Conservation (phyloP, 2,888 invertebrate species). For the Melanotus villosus region DNA sequence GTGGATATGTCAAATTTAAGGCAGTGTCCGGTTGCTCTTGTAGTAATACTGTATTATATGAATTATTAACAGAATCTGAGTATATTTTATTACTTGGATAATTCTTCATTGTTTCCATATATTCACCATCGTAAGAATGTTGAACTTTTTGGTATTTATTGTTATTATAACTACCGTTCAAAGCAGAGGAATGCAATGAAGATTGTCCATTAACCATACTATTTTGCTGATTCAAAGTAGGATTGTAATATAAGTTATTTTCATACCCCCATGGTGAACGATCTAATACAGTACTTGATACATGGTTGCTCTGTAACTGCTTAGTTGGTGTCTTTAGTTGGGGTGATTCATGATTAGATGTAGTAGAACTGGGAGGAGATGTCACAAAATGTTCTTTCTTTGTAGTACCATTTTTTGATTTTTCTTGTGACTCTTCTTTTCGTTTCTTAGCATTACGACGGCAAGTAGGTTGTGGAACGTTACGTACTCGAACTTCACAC, state of each 20-base stretch:
- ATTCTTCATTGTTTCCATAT: conserved; percentile 68
- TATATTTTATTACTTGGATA: conserved; percentile 20
- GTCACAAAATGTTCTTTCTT: conserved; percentile 56
- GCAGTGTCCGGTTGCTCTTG: conserved; percentile 53
- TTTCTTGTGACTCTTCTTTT: conserved; percentile 38
- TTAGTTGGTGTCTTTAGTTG: conserved; percentile 70
- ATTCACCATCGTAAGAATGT: not conserved
- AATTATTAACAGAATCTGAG: conserved; percentile 26
- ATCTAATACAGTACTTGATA: conserved; percentile 83
- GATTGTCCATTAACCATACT: conserved; percentile 27
- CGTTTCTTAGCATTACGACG: conserved; percentile 73
- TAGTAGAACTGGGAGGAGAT: conserved; percentile 49
- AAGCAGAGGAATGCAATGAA: conserved; percentile 22
- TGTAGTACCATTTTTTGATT: conserved; percentile 53
- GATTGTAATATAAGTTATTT: conserved; percentile 51
- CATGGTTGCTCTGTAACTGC: conserved; percentile 87
- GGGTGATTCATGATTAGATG: conserved; percentile 59
- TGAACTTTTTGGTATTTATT: conserved; percentile 59
- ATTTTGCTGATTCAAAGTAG: conserved; percentile 33
- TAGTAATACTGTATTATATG: conserved; percentile 61
- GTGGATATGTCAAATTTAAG: conserved; percentile 57
- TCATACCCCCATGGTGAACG: conserved; percentile 58
- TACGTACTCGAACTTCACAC: conserved; percentile 88
- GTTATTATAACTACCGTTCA: conserved; percentile 22
- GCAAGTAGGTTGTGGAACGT: conserved; percentile 88